Conservation (phyloP, 1,140 invertebrate species). For the Caerostris extrusa region DNA sequence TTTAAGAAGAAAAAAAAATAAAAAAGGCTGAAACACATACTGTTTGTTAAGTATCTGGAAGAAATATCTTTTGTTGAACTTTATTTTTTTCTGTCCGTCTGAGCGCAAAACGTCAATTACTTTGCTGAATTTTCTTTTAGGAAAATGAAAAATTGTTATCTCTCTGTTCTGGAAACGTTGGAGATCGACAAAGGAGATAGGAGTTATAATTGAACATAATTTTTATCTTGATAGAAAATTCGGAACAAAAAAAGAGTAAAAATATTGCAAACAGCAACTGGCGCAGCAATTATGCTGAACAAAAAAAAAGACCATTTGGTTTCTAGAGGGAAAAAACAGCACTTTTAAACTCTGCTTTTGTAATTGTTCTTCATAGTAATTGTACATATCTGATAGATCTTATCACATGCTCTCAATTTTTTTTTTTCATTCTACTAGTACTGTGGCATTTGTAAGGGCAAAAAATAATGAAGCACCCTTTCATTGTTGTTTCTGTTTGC, state of each 20-base stretch:
- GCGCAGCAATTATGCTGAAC: neutral
- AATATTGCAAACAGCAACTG: neutral
- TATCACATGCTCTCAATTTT: neutral
- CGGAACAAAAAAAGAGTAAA: neutral
- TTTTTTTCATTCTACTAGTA: neutral
- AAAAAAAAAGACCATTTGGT: neutral
- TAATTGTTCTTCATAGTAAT: slow-evolving; percentile 50
- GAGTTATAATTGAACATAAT: slow-evolving; percentile 30
- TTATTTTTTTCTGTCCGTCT: neutral
- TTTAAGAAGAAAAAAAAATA: neutral
- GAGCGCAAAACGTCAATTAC: slow-evolving; percentile 7
- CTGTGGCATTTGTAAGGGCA: neutral
- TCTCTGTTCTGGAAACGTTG: neutral
- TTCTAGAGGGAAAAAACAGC: neutral
- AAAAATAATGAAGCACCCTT: neutral
- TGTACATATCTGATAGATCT: slow-evolving; percentile 20
- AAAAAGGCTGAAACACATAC: neutral
- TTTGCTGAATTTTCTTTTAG: neutral
- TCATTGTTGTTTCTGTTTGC: neutral
- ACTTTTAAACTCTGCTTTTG: neutral
- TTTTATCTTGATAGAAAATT: slow-evolving; percentile 44
- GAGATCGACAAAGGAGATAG: slow-evolving; percentile 26
- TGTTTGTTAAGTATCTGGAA: slow-evolving; percentile 31
- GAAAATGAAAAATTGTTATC: slow-evolving; percentile 30
- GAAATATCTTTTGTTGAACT: neutral